Evolutionary conservation across 2,888 invertebrate species (phyloP).

Genomic region (Anoncus sp.): DNA sequence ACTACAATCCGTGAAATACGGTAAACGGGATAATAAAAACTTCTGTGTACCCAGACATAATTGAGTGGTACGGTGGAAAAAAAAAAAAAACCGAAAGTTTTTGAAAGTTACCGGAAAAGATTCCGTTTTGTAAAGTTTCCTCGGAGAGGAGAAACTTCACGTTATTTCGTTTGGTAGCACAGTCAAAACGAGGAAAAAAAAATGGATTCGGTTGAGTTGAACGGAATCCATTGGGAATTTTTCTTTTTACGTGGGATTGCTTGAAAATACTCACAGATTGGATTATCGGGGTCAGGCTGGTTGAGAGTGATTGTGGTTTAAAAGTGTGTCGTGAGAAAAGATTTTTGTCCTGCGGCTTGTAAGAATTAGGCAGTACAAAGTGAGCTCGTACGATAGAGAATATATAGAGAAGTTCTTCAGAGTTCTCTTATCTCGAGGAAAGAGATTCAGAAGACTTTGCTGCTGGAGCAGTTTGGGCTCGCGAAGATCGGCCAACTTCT

Average conservation of each 20-base stretch:
- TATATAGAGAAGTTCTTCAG: conserved; percentile 24
- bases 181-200: conserved; percentile 6
- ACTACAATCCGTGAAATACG: conserved; percentile 63
- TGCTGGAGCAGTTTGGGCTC: conserved; percentile 44
- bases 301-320: conserved; percentile 31
- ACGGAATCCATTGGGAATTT: conserved; percentile 12
- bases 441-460: conserved; percentile 36
- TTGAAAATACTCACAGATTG: conserved; percentile 4
- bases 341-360: conserved; percentile 22
- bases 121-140: conserved; percentile 23
- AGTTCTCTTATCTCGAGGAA: conserved; percentile 13
- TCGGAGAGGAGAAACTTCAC: conserved; percentile 8
- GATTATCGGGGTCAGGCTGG: conserved; percentile 27
- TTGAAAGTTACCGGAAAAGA: conserved; percentile 2
- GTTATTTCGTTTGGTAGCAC: conserved; percentile 2
- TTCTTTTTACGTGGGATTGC: not conserved
- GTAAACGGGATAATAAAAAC: conserved; percentile 56
- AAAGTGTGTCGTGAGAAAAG: conserved; percentile 54
- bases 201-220: conserved; percentile 9
- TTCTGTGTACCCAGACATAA: conserved; percentile 63
- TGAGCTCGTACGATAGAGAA: conserved; percentile 13
- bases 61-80: conserved; percentile 42
- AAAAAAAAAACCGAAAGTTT: conserved; percentile 21
- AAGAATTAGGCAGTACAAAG: conserved; percentile 39
- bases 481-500: conserved; percentile 56